Base-by-base conservation (phyloP, 2,797 vertebrate genomes). In the Typhlichthys subterraneus region DNA sequence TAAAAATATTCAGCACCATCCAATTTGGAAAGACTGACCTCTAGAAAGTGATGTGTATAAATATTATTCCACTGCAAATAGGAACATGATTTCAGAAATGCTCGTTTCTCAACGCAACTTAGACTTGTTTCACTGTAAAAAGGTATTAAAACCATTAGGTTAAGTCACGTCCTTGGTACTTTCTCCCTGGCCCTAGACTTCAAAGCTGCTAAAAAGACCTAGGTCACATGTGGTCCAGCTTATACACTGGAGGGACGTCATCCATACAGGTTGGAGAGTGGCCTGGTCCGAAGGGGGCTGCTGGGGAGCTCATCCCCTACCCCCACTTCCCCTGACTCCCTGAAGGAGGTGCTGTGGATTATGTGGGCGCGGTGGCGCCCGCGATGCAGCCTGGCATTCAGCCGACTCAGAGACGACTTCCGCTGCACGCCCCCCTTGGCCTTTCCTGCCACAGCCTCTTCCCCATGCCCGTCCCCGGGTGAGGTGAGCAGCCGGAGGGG, bases 181-280 rank as follows among this genome's bases (percentile, higher is more conserved):
- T 2, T 13, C 31, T 29, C 47, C 45, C 12, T 50, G n/a, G 45
- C 38, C 9, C 4, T 45, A 42, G 29, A 57, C 23, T 52, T 12
- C 46, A 61, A 53, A 57, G 62, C 4, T 0, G 17, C 23, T 14
- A 49, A 17, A 65, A 59, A 69, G 59, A 59, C 45, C 7, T 14
- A 33, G 6, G 1, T 23, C 61, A 54, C 19, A 50, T 53, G 47
- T 48, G 69, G 47, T 52, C 6, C 2, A 23, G 1, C 48, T n/a
- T 52, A 19, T 48, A 0, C 33, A 62, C 67, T 23, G 38, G 15
- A 3, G 14, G 19, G 4, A 23, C 14, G 59, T 92, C 69, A 99
- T 65, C 96, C 96, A 74, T 98, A 98, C 50, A 98, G 92, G 67
- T 95, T 97, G 80, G 97, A 99, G 29, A 98, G 92, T 0, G 97